Conservation (phyloP, 2,888 invertebrate species). For the Dichetophora obliterata region DNA sequence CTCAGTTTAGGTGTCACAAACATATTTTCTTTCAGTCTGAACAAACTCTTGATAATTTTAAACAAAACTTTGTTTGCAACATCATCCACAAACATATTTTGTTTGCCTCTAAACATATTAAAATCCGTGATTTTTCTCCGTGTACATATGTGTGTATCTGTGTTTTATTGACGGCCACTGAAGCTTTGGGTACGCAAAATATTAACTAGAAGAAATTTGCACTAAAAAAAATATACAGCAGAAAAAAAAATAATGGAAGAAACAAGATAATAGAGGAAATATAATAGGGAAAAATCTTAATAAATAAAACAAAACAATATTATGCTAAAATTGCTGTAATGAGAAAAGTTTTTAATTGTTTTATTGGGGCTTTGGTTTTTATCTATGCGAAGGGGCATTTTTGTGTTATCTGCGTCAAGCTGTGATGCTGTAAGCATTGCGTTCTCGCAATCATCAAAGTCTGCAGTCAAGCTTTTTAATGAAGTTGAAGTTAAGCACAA, state of each 20-base stretch:
- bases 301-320: neutral
- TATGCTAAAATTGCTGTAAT: slow-evolving; percentile 4
- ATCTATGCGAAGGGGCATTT: no score
- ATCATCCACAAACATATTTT: no score
- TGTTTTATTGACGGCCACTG: no score
- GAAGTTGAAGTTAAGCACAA: neutral
- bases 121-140: no score
- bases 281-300: neutral
- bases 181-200: neutral
- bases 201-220: neutral
- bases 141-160: no score
- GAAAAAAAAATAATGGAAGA: neutral
- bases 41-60: no score
- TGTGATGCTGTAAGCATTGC: no score
- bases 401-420: no score
- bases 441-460: neutral
- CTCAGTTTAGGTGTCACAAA: no score
- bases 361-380: neutral
- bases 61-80: no score
- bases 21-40: no score
- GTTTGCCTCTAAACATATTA: no score
- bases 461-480: neutral
- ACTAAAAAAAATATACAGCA: neutral
- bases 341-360: slow-evolving; percentile 2
- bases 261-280: neutral